Conservation (phyloP, 2,797 vertebrate species). For the Xenentodon cancila region DNA sequence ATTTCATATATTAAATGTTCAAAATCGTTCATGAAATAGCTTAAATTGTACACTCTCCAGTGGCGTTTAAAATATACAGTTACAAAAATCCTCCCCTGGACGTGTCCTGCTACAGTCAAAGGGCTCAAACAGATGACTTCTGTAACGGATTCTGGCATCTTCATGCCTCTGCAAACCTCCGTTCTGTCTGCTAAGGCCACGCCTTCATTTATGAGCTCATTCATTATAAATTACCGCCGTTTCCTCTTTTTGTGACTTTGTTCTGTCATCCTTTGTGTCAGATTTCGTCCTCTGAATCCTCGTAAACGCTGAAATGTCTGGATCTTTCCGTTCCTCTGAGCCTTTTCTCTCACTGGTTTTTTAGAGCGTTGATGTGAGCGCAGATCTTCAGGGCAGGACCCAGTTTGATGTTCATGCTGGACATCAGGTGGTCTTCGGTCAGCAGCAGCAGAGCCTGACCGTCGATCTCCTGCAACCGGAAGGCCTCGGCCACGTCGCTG, state of each 20-base stretch:
- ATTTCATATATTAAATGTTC: slow-evolving; percentile 87
- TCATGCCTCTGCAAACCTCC: background rate
- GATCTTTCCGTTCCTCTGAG: background rate
- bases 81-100: slow-evolving; percentile 66
- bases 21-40: slow-evolving; percentile 85
- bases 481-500: slow-evolving; percentile 94
- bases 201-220: slow-evolving; percentile 47
- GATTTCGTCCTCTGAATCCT: slow-evolving; percentile 3
- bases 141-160: slow-evolving; percentile 20
- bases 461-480: slow-evolving; percentile 97
- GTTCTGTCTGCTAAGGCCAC: slow-evolving; percentile 54
- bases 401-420: slow-evolving; percentile 98
- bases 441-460: slow-evolving; percentile 96
- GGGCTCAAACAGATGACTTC: slow-evolving; percentile 13
- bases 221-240: slow-evolving; percentile 40
- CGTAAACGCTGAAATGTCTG: too few relatives aligned
- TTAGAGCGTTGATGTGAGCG: slow-evolving; percentile 96
- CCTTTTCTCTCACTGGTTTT: slow-evolving; percentile 83
- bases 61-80: slow-evolving; percentile 78
- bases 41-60: slow-evolving; percentile 82
- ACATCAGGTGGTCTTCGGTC: slow-evolving; percentile 98
- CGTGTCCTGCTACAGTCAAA: slow-evolving; percentile 57
- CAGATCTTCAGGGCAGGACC: slow-evolving; percentile 98
- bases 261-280: slow-evolving; percentile 57
- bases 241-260: slow-evolving; percentile 58